Evolutionary conservation across 2,113 vertebrate species (phyloP).

Genomic region (Gadus macrocephalus): DNA sequence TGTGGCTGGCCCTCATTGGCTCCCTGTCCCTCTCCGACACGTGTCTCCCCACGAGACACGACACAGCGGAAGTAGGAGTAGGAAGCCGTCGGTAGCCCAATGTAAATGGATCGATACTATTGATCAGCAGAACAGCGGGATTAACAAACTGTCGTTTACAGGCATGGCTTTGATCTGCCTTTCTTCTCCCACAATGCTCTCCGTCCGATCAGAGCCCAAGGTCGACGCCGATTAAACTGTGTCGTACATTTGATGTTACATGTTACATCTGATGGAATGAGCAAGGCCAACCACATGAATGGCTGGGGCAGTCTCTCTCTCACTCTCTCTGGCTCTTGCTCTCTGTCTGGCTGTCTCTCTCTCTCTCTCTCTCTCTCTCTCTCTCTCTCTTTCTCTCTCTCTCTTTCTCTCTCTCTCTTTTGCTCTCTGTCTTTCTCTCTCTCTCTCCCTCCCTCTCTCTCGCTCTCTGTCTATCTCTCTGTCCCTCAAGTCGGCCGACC

Average conservation of each 20-base stretch:
- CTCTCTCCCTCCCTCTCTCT: too few relatives aligned
- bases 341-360: constrained; percentile 14
- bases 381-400: neutral
- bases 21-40: too few relatives aligned
- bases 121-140: constrained; percentile 43
- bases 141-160: constrained; percentile 45
- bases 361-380: constrained; percentile 21
- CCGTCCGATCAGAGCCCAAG: constrained; percentile 30
- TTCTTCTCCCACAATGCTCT: constrained; percentile 11
- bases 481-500: neutral
- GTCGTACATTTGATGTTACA: neutral
- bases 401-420: too few relatives aligned
- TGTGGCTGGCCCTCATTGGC: too few relatives aligned
- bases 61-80: neutral
- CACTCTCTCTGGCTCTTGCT: constrained; percentile 7
- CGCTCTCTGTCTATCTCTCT: neutral
- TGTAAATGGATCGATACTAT: constrained; percentile 57
- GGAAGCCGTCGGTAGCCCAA: constrained; percentile 24
- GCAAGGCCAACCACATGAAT: constrained; percentile 37
- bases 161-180: constrained; percentile 43
- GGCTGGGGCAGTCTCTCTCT: constrained; percentile 48
- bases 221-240: constrained; percentile 54
- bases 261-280: constrained; percentile 50
- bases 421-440: too few relatives aligned
- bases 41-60: neutral